Evolutionary conservation across 1,140 invertebrate species (phyloP).

Genomic region (Ephestia elutella): DNA sequence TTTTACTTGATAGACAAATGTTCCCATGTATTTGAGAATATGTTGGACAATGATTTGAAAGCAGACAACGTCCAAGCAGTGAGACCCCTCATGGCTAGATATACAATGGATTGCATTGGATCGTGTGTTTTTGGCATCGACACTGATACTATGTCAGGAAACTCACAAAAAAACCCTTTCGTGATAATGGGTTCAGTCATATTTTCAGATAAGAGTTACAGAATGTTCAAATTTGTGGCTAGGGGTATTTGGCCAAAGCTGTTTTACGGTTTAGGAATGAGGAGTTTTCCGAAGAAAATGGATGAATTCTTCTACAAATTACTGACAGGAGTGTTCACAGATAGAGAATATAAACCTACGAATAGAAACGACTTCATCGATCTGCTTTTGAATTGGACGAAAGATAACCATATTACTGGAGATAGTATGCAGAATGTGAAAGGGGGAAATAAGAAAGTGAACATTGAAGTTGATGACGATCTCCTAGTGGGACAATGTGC

Average conservation of each 20-base stretch:
- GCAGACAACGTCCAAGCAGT: constrained; percentile 44
- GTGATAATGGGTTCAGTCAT: background rate
- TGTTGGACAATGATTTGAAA: constrained; percentile 32
- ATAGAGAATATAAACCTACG: constrained; percentile 13
- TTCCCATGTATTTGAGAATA: constrained; percentile 39
- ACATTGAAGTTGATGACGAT: constrained; percentile 40
- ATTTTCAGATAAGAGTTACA: background rate
- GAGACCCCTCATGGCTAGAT: constrained; percentile 64
- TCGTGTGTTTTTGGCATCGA: constrained; percentile 76
- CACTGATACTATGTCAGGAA: constrained; percentile 67
- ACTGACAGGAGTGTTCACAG: constrained; percentile 16
- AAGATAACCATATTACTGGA: constrained; percentile 18
- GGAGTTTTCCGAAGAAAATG: constrained; percentile 9
- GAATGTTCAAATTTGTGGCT: constrained; percentile 16
- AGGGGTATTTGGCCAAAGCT: constrained; percentile 21
- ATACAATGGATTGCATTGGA: constrained; percentile 76
- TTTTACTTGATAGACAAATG: constrained; percentile 66
- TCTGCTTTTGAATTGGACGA: constrained; percentile 20
- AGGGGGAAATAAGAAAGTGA: constrained; percentile 14
- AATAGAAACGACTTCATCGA: constrained; percentile 28
- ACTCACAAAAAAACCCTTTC: background rate
- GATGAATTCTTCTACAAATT: constrained; percentile 18
- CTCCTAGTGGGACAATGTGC: constrained; percentile 78
- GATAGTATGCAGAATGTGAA: constrained; percentile 14
- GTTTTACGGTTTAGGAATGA: constrained; percentile 23